These are phyloP conservation scores for Crematogaster levior DNA, from an alignment of 2,888 invertebrate genomes.

Conservation along the genomic window DNA sequence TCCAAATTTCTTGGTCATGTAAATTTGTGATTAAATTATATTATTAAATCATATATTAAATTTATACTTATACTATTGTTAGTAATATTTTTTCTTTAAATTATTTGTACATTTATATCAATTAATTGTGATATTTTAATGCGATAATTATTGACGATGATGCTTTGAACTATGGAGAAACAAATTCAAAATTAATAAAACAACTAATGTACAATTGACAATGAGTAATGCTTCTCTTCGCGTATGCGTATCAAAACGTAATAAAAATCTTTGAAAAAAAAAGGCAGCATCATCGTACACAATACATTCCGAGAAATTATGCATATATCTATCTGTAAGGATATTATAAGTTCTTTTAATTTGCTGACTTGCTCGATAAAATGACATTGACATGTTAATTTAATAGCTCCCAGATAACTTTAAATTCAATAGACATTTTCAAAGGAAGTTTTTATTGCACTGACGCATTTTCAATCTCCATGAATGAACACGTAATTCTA, in stretches of 20 bases:
- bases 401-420: neutral
- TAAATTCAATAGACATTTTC: neutral
- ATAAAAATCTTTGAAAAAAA: conserved; percentile 6
- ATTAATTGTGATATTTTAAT: neutral
- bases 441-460: neutral
- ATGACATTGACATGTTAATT: neutral
- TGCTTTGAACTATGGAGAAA: neutral
- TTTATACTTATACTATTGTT: neutral
- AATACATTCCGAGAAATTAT: neutral
- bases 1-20: neutral
- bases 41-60: neutral
- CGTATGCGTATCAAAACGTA: neutral
- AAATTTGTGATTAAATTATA: neutral
- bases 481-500: neutral
- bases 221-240: neutral
- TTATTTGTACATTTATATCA: neutral
- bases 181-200: neutral
- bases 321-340: neutral
- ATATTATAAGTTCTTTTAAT: neutral
- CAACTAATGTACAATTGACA: neutral
- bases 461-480: neutral
- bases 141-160: neutral
- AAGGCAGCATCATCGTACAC: neutral
- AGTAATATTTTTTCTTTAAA: neutral
- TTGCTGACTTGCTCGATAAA: neutral